Evolutionary conservation across 2,797 vertebrate species (phyloP).

Genomic region (Linurgus olivaceus): DNA sequence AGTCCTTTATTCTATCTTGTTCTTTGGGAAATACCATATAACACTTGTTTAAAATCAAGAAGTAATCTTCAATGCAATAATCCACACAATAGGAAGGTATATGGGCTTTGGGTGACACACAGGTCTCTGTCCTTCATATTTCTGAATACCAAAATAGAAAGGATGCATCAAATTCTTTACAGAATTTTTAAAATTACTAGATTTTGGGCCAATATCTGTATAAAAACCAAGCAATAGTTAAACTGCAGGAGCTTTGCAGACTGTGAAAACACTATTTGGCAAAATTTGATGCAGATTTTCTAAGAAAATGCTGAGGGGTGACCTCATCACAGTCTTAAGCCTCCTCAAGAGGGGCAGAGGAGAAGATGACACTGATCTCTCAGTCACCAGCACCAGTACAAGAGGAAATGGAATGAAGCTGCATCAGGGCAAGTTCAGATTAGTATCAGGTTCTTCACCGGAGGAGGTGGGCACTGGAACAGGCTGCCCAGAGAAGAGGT

Average conservation of each 20-base stretch:
- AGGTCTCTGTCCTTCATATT: not conserved
- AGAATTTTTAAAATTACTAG: not conserved
- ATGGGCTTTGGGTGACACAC: not conserved
- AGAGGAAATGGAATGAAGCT: rapidly evolving
- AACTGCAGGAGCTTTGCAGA: not conserved
- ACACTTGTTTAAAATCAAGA: not conserved
- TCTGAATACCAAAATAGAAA: not conserved
- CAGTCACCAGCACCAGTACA: rapidly evolving
- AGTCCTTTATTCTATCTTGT: not conserved
- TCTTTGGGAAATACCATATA: not conserved
- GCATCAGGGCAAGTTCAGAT: not conserved
- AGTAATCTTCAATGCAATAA: not conserved
- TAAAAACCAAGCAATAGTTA: not conserved
- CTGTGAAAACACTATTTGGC: not conserved
- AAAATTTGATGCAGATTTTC: not conserved
- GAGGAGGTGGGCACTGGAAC: not conserved
- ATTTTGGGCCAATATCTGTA: not conserved
- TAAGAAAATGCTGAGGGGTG: not conserved
- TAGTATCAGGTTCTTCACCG: not conserved
- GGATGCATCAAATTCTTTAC: not conserved
- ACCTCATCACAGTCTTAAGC: rapidly evolving
- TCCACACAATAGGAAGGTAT: not conserved
- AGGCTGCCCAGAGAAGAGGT: not conserved
- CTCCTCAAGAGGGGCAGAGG: rapidly evolving
- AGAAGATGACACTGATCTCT: not conserved